Evolutionary conservation across 2,113 vertebrate species (phyloP).

Genomic region (Rhodinocichla rosea): DNA sequence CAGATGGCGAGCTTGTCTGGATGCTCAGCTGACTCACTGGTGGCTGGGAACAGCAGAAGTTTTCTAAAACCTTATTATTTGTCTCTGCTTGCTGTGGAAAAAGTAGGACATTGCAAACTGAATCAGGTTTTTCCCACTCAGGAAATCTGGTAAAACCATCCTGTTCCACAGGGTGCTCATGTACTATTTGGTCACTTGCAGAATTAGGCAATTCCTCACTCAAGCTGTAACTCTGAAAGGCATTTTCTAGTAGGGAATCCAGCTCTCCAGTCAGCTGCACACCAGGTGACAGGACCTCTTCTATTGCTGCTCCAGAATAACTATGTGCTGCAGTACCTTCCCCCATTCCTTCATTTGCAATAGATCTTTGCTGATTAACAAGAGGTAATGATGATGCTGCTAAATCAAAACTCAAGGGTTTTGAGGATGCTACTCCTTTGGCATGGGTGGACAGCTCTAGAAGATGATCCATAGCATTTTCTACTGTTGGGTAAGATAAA

Average conservation of each 20-base stretch:
- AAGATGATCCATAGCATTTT: slow-evolving; percentile 91
- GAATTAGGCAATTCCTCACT: slow-evolving; percentile 31
- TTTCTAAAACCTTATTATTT: slow-evolving; percentile 40
- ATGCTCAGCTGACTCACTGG: not conserved
- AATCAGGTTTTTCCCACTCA: slow-evolving; percentile 61
- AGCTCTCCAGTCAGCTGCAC: slow-evolving; percentile 77
- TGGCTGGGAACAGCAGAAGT: slow-evolving; percentile 1
- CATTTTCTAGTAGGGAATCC: slow-evolving; percentile 80
- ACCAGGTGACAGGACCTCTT: slow-evolving; percentile 36
- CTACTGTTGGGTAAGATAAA: slow-evolving; percentile 76
- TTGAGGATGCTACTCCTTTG: slow-evolving; percentile 65
- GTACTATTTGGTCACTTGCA: slow-evolving; percentile 27
- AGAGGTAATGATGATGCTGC: slow-evolving; percentile 69
- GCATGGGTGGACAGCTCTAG: slow-evolving; percentile 88
- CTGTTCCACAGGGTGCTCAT: not conserved
- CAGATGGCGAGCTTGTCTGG: not conserved
- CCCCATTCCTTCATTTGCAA: not conserved
- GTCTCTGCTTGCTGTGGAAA: slow-evolving; percentile 22
- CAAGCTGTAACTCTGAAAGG: slow-evolving; percentile 69
- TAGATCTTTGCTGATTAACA: slow-evolving; percentile 37
- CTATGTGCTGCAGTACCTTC: not conserved
- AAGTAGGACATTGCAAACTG: not conserved
- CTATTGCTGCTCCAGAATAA: slow-evolving; percentile 6
- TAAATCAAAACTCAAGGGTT: slow-evolving; percentile 76
- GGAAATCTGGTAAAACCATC: slow-evolving; percentile 21